These are phyloP conservation scores for Frankliniella intonsa DNA, from an alignment of 2,888 invertebrate genomes.

Conservation along the genomic window DNA sequence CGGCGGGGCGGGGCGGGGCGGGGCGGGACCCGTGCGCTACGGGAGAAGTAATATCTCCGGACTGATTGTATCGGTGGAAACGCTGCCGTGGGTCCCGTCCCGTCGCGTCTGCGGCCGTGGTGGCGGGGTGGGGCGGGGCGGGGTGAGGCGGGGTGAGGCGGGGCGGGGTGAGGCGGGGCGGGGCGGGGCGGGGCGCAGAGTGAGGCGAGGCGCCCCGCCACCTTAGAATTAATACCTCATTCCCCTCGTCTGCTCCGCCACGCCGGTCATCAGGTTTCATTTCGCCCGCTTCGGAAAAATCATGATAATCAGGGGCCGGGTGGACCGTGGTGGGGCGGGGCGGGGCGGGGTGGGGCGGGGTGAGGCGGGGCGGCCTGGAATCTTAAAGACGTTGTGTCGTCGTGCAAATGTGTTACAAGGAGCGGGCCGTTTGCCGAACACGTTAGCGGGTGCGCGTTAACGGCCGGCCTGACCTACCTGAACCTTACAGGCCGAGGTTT, in stretches of 20 bases:
- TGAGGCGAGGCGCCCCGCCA: not conserved
- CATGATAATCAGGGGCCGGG: not conserved
- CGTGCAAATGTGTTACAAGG: too few relatives aligned
- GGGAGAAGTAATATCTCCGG: too few relatives aligned
- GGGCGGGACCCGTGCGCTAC: too few relatives aligned
- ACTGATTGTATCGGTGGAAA: too few relatives aligned
- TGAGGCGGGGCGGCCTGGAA: not conserved
- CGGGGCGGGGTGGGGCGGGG: not conserved
- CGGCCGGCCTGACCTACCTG: not conserved
- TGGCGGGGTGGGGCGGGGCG: too few relatives aligned
- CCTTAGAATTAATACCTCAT: not conserved
- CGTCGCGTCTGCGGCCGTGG: too few relatives aligned
- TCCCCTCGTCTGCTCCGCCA: not conserved
- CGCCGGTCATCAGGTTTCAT: not conserved
- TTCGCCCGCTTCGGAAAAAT: not conserved
- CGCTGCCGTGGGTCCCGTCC: too few relatives aligned
- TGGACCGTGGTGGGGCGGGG: not conserved
- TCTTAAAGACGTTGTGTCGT: too few relatives aligned
- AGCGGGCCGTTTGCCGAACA: not conserved
- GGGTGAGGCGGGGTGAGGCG: too few relatives aligned
- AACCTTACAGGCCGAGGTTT: too few relatives aligned
- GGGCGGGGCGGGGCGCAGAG: not conserved
- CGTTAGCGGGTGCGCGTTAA: not conserved
- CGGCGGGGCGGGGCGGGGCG: too few relatives aligned
- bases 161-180: too few relatives aligned